Conservation (phyloP, 2,797 vertebrate species). For the Sebastes itinus region DNA sequence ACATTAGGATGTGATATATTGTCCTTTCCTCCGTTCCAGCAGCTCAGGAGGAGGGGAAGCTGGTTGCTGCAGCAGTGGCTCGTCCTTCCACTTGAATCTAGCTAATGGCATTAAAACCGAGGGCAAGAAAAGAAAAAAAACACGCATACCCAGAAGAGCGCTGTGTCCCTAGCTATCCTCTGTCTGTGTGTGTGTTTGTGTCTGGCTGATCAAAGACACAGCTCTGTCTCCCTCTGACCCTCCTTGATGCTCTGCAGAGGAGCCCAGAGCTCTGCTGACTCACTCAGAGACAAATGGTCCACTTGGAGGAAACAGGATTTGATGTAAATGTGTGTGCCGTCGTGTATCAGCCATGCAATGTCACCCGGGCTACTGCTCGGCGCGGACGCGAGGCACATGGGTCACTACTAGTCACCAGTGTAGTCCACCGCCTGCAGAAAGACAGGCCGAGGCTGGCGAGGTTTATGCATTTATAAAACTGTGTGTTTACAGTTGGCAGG, state of each 20-base stretch:
- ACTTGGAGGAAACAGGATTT: slow-evolving; percentile 70
- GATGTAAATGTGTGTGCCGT: slow-evolving; percentile 61
- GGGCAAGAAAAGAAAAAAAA: slow-evolving; percentile 22
- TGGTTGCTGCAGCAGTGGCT: slow-evolving; percentile 29
- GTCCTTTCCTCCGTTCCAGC: slow-evolving; percentile 32
- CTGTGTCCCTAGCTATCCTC: slow-evolving; percentile 37
- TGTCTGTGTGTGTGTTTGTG: slow-evolving; percentile 4
- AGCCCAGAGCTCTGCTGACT: slow-evolving; percentile 74
- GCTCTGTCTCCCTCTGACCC: slow-evolving; percentile 60
- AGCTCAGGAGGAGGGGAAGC: slow-evolving; percentile 33
- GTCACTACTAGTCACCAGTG: slow-evolving; percentile 12
- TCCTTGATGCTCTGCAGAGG: slow-evolving; percentile 67
- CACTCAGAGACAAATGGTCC: slow-evolving; percentile 72
- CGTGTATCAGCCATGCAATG: slow-evolving; percentile 43
- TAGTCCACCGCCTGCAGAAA: slow-evolving; percentile 6
- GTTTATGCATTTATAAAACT: slow-evolving; percentile 32
- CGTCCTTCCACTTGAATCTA: slow-evolving; percentile 65
- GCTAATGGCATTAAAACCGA: slow-evolving; percentile 74
- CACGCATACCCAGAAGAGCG: slow-evolving; percentile 22
- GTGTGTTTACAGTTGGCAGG: slow-evolving; percentile 9
- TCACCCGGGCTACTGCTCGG: slow-evolving; percentile 31
- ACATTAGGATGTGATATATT: background rate
- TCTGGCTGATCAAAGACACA: slow-evolving; percentile 51
- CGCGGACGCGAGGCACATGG: slow-evolving; percentile 14
- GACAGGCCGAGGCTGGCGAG: slow-evolving; percentile 3